A percentile compares a stretch with the other conserved stretches of the same genome.
Conservation (phyloP, 2,113 vertebrate genomes). For the Nothobranchius kuhntae region DNA sequence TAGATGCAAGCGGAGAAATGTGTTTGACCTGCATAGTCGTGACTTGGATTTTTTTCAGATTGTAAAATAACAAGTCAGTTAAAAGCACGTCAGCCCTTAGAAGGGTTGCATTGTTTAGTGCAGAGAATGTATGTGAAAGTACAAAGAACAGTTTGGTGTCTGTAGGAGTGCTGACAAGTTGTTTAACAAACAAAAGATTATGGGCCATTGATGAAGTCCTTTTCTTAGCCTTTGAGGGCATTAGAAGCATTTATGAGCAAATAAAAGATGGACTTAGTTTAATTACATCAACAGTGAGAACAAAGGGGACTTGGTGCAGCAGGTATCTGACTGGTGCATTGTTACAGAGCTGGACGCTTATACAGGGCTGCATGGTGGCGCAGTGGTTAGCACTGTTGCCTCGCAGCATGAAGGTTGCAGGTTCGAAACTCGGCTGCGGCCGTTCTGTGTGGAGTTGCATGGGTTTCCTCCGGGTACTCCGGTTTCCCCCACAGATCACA, state of each 20-base stretch:
- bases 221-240: slow-evolving; percentile 11
- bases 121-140: not conserved
- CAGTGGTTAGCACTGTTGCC: too few relatives aligned
- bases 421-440: too few relatives aligned
- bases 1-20: not conserved
- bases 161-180: not conserved
- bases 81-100: not conserved
- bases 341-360: not conserved
- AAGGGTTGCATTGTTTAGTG: not conserved
- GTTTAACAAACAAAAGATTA: slow-evolving; percentile 1
- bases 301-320: slow-evolving; percentile 18
- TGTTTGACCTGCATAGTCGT: slow-evolving; percentile 1
- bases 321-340: slow-evolving; percentile 5
- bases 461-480: too few relatives aligned
- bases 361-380: too few relatives aligned
- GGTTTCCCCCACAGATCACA: too few relatives aligned
- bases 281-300: too few relatives aligned
- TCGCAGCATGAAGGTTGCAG: too few relatives aligned
- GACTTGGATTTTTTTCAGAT: not conserved
- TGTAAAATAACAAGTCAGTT: slow-evolving; percentile 2
- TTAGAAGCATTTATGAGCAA: slow-evolving; percentile 27
- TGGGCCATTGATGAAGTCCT: not conserved
- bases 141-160: not conserved
- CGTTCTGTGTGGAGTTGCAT: too few relatives aligned
- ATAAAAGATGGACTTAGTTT: slow-evolving; percentile 4